These are phyloP conservation scores for Limnephilus marmoratus DNA, from an alignment of 2,888 invertebrate species.

Conservation along the genomic window DNA sequence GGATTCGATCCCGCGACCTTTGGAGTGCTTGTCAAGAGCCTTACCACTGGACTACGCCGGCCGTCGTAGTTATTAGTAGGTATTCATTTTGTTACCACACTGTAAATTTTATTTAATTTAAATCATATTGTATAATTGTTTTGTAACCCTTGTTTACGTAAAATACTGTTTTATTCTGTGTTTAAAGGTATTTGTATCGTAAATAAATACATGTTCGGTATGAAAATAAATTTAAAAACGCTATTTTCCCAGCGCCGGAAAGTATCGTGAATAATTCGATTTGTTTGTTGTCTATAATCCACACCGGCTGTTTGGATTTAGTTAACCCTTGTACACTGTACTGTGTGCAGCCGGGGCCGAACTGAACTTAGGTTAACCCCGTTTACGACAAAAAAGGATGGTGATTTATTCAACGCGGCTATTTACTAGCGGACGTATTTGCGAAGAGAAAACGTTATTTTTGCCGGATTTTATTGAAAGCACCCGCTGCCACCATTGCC, in stretches of 20 bases:
- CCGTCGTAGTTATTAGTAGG: too few relatives aligned
- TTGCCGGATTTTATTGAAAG: not conserved
- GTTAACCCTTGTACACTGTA: not conserved
- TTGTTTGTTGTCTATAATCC: not conserved
- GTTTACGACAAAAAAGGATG: not conserved
- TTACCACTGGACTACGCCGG: too few relatives aligned
- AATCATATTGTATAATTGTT: too few relatives aligned
- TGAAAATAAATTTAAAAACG: not conserved
- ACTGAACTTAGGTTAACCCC: not conserved
- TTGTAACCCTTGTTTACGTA: too few relatives aligned
- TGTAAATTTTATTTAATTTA: too few relatives aligned
- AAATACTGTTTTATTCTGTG: too few relatives aligned
- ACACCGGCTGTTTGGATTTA: not conserved
- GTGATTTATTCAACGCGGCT: not conserved
- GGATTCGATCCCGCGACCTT: too few relatives aligned
- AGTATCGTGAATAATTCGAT: conserved; percentile 2
- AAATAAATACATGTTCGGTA: too few relatives aligned
- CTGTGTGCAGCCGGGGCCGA: not conserved
- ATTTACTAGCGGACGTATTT: not conserved
- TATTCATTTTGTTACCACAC: too few relatives aligned
- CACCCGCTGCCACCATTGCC: not conserved
- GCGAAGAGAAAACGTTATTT: not conserved
- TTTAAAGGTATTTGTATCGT: too few relatives aligned
- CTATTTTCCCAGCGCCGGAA: not conserved
- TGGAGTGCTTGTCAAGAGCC: too few relatives aligned